Evolutionary conservation across 1,140 invertebrate genomes (phyloP).

Genomic region (Samia ricini): DNA sequence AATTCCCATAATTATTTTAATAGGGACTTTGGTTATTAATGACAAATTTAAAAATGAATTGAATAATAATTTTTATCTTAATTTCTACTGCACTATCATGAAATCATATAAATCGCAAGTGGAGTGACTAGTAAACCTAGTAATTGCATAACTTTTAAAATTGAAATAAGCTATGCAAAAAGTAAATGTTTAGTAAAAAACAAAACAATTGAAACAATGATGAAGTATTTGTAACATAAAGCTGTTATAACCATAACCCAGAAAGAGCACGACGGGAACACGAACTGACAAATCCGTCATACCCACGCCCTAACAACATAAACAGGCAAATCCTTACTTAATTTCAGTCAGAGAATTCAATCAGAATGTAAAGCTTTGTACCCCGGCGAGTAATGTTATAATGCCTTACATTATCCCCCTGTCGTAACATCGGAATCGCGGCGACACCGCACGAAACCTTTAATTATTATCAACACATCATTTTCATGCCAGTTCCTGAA

Average conservation of each 20-base stretch:
- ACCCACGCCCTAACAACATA: slow-evolving; percentile 63
- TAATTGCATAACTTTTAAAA: too few species aligned
- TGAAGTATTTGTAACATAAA: background rate
- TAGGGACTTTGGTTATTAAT: too few species aligned
- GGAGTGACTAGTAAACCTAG: too few species aligned
- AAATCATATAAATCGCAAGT: too few species aligned
- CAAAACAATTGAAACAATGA: background rate
- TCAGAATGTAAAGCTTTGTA: slow-evolving; percentile 71
- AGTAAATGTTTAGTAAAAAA: background rate
- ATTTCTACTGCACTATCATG: too few species aligned
- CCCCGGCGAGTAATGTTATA: slow-evolving; percentile 71
- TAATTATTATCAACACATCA: slow-evolving; percentile 78
- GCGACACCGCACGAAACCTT: slow-evolving; percentile 70
- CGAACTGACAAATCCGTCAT: slow-evolving; percentile 67
- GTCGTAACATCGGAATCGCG: slow-evolving; percentile 50
- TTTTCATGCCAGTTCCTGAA: slow-evolving; percentile 66
- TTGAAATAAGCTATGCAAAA: too few species aligned
- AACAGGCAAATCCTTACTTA: slow-evolving; percentile 75
- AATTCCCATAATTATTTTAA: too few species aligned
- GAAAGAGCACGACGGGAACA: slow-evolving; percentile 54
- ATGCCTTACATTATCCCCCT: slow-evolving; percentile 70
- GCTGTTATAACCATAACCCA: slow-evolving; percentile 3
- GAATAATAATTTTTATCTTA: too few species aligned
- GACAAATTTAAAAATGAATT: too few species aligned
- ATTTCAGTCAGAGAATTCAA: slow-evolving; percentile 76